phyloP scores from a whole-genome alignment of 2,797 vertebrate genomes.

The Xenops minutus region DNA sequence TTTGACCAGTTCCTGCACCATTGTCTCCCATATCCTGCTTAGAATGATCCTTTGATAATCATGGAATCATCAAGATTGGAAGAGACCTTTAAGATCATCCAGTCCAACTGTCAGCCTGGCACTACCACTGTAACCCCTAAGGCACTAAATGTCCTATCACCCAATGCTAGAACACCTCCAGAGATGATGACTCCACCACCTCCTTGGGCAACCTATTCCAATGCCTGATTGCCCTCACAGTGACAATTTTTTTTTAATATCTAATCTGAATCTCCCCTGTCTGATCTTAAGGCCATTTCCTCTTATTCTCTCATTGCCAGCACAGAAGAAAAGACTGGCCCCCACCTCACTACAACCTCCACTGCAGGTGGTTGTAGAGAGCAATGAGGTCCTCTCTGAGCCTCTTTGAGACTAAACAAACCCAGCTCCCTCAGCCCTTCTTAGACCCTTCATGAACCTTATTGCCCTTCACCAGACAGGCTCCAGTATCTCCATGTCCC shows the following conservation, averaged over 20 bases:
- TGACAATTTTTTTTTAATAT: not conserved
- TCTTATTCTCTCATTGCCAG: not conserved
- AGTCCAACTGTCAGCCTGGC: not conserved
- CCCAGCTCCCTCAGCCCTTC: not conserved
- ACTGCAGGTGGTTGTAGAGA: not conserved
- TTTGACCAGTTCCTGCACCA: not conserved
- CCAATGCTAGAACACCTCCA: not conserved
- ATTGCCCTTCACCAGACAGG: not conserved
- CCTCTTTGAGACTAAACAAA: not conserved
- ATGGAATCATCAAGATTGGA: not conserved
- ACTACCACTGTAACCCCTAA: not conserved
- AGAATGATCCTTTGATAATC: not conserved
- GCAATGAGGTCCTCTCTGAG: accelerated
- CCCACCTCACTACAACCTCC: no score
- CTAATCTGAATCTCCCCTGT: accelerated
- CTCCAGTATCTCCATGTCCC: not conserved
- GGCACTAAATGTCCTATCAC: not conserved
- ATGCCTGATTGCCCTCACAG: not conserved
- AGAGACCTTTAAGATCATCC: not conserved
- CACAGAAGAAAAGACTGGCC: accelerated
- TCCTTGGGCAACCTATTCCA: not conserved
- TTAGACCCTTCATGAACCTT: not conserved
- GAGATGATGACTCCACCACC: not conserved
- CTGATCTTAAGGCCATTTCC: not conserved
- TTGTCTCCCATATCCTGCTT: not conserved